Conservation (phyloP, 2,113 vertebrate genomes). For the Cyanoderma ruficeps region DNA sequence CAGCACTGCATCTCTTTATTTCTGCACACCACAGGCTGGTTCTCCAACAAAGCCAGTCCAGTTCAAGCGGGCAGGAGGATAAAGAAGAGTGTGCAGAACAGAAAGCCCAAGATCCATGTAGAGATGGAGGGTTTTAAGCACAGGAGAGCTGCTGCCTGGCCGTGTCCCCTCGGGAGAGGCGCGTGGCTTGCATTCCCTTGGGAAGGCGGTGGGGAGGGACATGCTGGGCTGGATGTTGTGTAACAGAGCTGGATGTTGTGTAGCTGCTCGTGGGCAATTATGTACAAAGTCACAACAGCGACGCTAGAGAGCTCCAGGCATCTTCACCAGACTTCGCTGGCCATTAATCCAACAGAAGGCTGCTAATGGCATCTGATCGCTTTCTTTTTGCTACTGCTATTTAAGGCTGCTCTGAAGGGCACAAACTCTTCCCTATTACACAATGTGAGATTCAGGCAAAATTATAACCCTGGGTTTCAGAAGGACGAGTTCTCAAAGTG, state of each 20-base stretch:
- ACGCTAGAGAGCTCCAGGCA: constrained; percentile 7
- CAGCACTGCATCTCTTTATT: not conserved
- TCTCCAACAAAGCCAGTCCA: not conserved
- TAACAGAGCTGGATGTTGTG: not conserved
- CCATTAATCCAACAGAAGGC: constrained; percentile 25
- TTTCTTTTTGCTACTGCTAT: not conserved
- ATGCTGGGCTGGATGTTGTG: not conserved
- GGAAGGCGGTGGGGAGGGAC: not conserved
- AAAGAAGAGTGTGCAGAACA: not conserved
- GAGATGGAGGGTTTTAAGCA: not conserved
- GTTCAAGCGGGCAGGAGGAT: not conserved
- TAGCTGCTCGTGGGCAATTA: not conserved
- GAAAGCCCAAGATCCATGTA: not conserved
- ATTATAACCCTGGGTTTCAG: not conserved
- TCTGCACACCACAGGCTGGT: not conserved
- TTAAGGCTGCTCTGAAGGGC: constrained; percentile 19
- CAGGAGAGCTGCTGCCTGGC: not conserved
- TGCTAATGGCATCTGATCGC: constrained; percentile 8
- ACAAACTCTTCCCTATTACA: not conserved
- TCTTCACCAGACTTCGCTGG: not conserved
- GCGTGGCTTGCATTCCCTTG: not conserved
- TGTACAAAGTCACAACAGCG: not conserved
- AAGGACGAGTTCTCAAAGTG: not conserved
- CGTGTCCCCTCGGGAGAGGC: not conserved
- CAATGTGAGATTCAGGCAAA: not conserved